These are phyloP conservation scores for Muscicapa striata DNA, from an alignment of 2,797 vertebrate genomes.

Conservation along the genomic window DNA sequence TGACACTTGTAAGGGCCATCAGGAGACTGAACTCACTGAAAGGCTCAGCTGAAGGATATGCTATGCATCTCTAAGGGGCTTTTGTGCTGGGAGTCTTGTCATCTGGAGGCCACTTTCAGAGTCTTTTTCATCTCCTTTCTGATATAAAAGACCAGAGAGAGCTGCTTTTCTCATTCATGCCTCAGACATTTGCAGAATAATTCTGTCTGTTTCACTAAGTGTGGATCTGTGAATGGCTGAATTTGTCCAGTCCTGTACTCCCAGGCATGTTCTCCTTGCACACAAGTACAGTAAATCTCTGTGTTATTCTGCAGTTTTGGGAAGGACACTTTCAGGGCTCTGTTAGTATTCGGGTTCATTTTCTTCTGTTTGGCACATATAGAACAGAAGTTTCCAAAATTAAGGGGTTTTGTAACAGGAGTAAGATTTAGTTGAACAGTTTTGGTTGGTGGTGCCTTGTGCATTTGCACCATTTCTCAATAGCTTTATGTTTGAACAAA, in stretches of 20 bases:
- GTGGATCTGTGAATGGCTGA: accelerated
- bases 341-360: neutral
- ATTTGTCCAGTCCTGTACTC: neutral
- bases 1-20: neutral
- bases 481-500: neutral
- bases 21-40: neutral
- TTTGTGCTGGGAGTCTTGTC: neutral
- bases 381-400: neutral
- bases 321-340: neutral
- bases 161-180: neutral
- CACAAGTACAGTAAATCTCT: neutral
- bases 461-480: neutral
- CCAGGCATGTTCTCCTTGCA: neutral
- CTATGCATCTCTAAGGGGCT: neutral
- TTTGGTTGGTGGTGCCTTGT: neutral
- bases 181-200: neutral
- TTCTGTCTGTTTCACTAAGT: neutral
- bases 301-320: neutral
- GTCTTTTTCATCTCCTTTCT: neutral
- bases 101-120: neutral
- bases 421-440: neutral
- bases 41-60: neutral
- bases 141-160: neutral
- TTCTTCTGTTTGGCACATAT: neutral
- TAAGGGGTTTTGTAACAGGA: neutral